Percentiles rank a stretch among this genome's conserved stretches.
These are phyloP conservation scores for Jordanella pulchra DNA, from an alignment of 2,797 vertebrate species.

Conservation along the genomic window DNA sequence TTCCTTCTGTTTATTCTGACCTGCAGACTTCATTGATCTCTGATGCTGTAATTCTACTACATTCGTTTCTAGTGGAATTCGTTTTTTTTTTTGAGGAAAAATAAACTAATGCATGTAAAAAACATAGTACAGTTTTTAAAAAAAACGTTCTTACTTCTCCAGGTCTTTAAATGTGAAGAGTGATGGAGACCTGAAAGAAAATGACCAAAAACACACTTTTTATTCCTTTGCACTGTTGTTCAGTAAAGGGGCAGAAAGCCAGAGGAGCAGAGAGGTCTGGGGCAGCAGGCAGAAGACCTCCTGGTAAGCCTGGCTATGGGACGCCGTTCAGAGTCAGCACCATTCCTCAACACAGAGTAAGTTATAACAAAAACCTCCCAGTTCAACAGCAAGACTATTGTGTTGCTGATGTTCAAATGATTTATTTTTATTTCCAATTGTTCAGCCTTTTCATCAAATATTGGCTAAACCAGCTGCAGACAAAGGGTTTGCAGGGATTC, in stretches of 20 bases:
- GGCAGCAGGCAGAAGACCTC: constrained; percentile 48
- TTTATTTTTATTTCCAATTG: neutral
- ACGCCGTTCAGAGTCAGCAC: constrained; percentile 45
- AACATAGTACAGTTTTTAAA: neutral
- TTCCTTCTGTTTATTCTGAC: neutral
- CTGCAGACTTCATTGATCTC: neutral
- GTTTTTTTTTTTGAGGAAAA: neutral
- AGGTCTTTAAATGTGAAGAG: neutral
- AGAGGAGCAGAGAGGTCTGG: constrained; percentile 59
- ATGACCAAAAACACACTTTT: neutral
- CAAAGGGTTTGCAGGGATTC: constrained; percentile 22
- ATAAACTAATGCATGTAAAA: neutral
- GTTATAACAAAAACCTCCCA: neutral
- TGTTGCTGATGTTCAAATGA: neutral
- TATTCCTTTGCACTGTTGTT: constrained; percentile 14
- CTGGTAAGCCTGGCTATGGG: constrained; percentile 70
- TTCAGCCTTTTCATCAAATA: constrained; percentile 46
- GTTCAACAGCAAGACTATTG: no score
- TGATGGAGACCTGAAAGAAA: neutral
- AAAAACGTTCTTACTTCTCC: neutral
- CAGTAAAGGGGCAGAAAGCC: constrained; percentile 60
- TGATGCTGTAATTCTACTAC: neutral
- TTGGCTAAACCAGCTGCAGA: constrained; percentile 45
- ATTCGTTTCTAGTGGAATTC: neutral
- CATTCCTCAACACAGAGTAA: constrained; percentile 62